Percentiles rank a stretch among this genome's conserved stretches.
These are phyloP conservation scores for Caenorhabditis briggsae DNA, from an alignment of 1,140 invertebrate genomes.

Conservation along the genomic window DNA sequence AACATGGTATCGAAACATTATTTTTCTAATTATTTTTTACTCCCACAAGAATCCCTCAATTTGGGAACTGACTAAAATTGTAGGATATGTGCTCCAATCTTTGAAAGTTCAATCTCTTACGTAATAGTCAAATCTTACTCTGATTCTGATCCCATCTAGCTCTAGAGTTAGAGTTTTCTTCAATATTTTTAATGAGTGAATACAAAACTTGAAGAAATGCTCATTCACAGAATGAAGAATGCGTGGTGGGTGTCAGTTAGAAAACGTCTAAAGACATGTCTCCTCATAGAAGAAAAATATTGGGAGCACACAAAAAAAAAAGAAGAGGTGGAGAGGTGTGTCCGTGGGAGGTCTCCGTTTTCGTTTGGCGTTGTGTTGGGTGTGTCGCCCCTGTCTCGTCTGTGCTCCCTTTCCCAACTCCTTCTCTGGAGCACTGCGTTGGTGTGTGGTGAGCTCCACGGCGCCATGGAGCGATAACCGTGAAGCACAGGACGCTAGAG, in stretches of 20 bases:
- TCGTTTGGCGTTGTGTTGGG: conserved; percentile 43
- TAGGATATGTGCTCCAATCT: no score
- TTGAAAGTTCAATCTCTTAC: no score
- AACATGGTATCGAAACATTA: no score
- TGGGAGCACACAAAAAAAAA: background rate
- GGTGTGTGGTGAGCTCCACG: conserved; percentile 44
- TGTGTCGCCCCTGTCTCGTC: background rate
- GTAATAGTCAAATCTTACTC: no score
- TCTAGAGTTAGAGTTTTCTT: no score
- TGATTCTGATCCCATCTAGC: no score
- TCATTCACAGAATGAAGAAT: background rate
- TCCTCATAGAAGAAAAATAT: background rate
- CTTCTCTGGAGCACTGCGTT: background rate
- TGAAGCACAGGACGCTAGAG: conserved; percentile 2
- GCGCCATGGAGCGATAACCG: background rate
- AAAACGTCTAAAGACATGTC: background rate
- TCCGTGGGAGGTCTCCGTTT: background rate
- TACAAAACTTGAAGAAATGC: no score
- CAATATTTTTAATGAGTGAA: no score
- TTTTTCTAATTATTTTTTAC: no score
- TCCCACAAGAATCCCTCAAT: no score
- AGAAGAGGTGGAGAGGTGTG: conserved; percentile 17
- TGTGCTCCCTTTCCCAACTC: background rate
- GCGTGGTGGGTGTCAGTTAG: background rate
- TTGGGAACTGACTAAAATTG: no score